Evolutionary conservation across 2,113 vertebrate species (phyloP).

Genomic region (Microcebus murinus): DNA sequence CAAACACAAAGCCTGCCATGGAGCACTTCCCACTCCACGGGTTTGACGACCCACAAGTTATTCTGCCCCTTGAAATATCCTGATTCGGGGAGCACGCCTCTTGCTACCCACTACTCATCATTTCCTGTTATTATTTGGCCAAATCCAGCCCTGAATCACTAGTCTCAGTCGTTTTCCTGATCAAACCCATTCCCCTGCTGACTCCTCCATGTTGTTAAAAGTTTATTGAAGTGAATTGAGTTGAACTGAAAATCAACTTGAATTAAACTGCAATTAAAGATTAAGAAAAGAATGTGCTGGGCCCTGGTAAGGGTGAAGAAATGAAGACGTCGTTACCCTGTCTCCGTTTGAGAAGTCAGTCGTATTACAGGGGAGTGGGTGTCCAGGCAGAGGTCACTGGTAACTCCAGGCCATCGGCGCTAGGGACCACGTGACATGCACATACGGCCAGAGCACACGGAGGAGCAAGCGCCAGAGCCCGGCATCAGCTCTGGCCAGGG

Average conservation of each 20-base stretch:
- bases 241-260: conserved; percentile 5
- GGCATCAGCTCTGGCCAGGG: background rate
- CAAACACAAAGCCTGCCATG: background rate
- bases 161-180: background rate
- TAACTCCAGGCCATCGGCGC: background rate
- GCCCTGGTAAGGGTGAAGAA: background rate
- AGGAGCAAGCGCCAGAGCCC: background rate
- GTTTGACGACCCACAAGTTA: background rate
- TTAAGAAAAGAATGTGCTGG: background rate
- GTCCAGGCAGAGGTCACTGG: background rate
- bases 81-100: background rate
- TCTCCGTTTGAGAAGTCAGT: background rate
- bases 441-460: background rate
- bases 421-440: background rate
- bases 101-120: background rate
- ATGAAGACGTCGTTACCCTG: background rate
- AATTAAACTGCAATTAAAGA: conserved; percentile 22
- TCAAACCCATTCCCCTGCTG: background rate
- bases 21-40: background rate
- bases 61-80: background rate
- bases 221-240: background rate
- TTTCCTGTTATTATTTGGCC: background rate
- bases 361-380: background rate
- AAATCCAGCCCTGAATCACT: background rate
- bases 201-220: background rate